Evolutionary conservation across 2,113 vertebrate species (phyloP).

Genomic region (Spea bombifrons): DNA sequence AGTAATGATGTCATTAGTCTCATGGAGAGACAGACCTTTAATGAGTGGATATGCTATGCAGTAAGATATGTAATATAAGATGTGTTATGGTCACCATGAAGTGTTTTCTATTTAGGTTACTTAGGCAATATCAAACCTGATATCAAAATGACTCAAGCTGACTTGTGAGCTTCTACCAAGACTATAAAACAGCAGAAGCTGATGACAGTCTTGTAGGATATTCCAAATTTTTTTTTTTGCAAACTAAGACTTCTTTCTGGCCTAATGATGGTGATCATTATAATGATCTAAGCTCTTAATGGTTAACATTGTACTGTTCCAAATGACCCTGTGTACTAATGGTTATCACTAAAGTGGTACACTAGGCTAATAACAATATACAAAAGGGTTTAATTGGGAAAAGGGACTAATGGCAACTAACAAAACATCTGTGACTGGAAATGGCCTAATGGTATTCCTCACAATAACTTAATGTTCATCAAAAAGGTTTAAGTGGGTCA

Average conservation of each 20-base stretch:
- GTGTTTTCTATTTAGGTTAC: conserved; percentile 7
- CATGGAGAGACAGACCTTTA: conserved; percentile 5
- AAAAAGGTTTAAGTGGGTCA: too few species aligned
- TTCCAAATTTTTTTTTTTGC: too few species aligned
- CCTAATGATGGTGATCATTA: background rate
- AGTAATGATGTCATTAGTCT: conserved; percentile 1
- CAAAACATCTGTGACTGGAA: too few species aligned
- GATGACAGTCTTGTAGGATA: background rate
- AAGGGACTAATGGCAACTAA: too few species aligned
- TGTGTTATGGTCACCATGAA: background rate
- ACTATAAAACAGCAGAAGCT: background rate
- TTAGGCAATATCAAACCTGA: background rate
- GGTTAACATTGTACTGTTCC: too few species aligned
- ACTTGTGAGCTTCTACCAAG: background rate
- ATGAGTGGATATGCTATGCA: background rate
- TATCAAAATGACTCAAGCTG: conserved; percentile 7
- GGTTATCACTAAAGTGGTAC: too few species aligned
- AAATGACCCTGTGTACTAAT: too few species aligned
- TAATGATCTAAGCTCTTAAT: background rate
- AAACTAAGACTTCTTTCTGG: background rate
- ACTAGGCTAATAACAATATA: too few species aligned
- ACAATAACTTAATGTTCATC: too few species aligned
- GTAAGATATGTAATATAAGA: background rate
- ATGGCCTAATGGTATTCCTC: too few species aligned
- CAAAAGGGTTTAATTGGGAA: too few species aligned